Conservation (phyloP, 2,888 invertebrate genomes). For the Cepaea hortensis region DNA sequence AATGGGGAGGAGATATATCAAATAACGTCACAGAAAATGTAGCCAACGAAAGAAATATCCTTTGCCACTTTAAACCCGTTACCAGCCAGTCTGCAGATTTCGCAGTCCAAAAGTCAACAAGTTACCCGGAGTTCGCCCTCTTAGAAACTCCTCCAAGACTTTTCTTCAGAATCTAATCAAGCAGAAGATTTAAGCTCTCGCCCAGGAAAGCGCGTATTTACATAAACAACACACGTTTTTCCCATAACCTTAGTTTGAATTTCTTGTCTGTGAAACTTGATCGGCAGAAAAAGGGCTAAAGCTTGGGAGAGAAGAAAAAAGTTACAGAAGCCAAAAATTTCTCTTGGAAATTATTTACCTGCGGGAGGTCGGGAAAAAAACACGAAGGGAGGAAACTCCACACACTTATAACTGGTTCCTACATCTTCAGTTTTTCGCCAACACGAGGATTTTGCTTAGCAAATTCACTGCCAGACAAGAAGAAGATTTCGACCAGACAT, state of each 20-base stretch:
- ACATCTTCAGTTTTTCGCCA: too few relatives aligned
- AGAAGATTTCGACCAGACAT: too few relatives aligned
- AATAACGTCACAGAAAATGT: too few relatives aligned
- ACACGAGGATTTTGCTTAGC: too few relatives aligned
- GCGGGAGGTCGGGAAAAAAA: background rate
- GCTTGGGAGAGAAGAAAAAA: background rate
- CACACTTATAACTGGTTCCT: too few relatives aligned
- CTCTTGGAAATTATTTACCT: background rate
- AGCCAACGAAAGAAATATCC: background rate
- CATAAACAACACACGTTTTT: constrained; percentile 31
- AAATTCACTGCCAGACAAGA: too few relatives aligned
- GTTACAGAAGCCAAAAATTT: background rate
- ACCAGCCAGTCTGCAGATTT: background rate
- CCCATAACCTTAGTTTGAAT: background rate
- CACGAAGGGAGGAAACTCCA: background rate
- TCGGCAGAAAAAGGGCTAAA: background rate
- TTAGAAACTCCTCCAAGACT: background rate
- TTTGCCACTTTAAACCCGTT: background rate
- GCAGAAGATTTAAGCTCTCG: background rate
- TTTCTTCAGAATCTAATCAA: background rate
- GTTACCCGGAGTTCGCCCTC: background rate
- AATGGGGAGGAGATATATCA: too few relatives aligned
- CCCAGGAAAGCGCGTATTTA: constrained; percentile 13
- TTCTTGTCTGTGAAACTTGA: background rate
- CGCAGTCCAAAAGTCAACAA: background rate